A percentile compares a stretch with the other conserved stretches of the same genome.
Evolutionary conservation across 2,113 vertebrate species (phyloP).

Genomic region (Lagenorhynchus albirostris): DNA sequence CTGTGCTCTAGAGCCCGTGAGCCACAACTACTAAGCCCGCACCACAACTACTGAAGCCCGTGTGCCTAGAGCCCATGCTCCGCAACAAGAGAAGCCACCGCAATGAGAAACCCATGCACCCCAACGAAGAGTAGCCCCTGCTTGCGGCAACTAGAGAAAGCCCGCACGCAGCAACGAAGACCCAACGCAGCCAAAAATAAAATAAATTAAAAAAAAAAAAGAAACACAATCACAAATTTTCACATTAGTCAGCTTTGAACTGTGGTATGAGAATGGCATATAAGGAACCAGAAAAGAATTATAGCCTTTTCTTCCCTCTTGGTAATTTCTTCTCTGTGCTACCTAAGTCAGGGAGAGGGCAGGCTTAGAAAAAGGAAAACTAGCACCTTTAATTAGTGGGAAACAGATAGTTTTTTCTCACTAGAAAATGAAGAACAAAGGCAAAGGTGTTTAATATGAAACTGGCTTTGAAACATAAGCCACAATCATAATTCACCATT

Average conservation of each 20-base stretch:
- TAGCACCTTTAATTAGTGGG: slow-evolving; percentile 18
- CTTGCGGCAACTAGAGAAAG: too few species aligned
- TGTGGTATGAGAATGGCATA: background rate
- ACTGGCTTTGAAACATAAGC: background rate
- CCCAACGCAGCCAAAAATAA: too few species aligned
- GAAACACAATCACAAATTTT: slow-evolving; percentile 27
- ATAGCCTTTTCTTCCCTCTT: background rate
- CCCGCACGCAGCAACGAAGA: too few species aligned
- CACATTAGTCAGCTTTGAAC: slow-evolving; percentile 29
- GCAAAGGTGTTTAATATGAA: slow-evolving; percentile 26
- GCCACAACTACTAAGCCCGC: too few species aligned
- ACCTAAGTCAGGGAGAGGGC: background rate
- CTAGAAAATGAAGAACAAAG: slow-evolving; percentile 41
- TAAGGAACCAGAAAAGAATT: background rate
- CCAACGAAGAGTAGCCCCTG: too few species aligned
- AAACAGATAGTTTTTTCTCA: background rate
- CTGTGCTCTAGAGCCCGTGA: too few species aligned
- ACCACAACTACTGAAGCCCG: too few species aligned
- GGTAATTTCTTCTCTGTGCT: slow-evolving; percentile 1
- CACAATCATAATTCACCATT: background rate
- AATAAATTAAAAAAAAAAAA: too few species aligned
- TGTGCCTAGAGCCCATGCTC: too few species aligned
- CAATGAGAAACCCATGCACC: too few species aligned
- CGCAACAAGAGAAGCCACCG: too few species aligned
- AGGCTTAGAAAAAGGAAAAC: background rate